Base-by-base conservation (phyloP, 2,888 invertebrate genomes). In the Noctua pronuba region DNA sequence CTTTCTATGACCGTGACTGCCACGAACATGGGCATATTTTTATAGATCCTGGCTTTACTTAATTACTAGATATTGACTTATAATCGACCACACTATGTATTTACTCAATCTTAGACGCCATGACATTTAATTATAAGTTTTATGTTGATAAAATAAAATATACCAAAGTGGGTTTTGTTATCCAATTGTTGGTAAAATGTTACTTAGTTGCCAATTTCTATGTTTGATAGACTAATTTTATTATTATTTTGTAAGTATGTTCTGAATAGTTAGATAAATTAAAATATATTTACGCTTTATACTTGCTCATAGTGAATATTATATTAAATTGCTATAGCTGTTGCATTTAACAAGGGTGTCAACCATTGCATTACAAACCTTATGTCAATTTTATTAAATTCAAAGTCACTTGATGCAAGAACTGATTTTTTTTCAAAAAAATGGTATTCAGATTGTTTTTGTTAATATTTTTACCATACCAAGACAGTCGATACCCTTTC, bases 141-240 rank as follows among this genome's bases (percentile, higher is more conserved):
- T 55, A n/a, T 31, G 8, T 38, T 16, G 28, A 31, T 64, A 18
- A 13, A n/a, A 49, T 16, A 41, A 41, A 68, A 35, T 68, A 46
- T 58, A 38, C 69, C 65, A 80, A 80, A 82, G 77, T 70, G 13
- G 18, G 24, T 49, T 46, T 55, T 46, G 58, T 16, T 41, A 38
- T 55, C 21, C n/a, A 60, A 75, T 16, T 55, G 28, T 58, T 65
- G 64, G 55, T 79, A 21, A 44, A 35, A 65, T 41, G n/a, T 58
- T 21, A 41, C 58, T 68, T 24, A 49, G 38, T 31, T 55, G 4
- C 5, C 35, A 24, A 46, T 66, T 28, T 28, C 1, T 44, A 28
- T 38, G 52, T 64, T 64, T 55, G 3, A 13, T 62, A 46, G 6
- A 35, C 16, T 52, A 2, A 41, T 28, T 44, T 44, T 62, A 24